A percentile compares a stretch with the other conserved stretches of the same genome.
Conservation (phyloP, 53 echinoderm and acorn worm genomes). For the Mesocentrotus franciscanus region DNA sequence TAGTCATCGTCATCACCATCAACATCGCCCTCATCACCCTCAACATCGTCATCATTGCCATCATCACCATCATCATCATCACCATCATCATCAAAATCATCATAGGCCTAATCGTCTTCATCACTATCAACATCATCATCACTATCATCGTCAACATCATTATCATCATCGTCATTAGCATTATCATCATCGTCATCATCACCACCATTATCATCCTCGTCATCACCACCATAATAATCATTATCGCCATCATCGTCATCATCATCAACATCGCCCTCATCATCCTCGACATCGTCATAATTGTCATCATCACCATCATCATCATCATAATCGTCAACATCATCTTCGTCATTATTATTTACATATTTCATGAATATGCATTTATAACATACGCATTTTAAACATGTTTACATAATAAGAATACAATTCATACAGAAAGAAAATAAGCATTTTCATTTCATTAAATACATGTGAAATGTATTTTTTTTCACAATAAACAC, state of each 20-base stretch:
- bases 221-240: background rate
- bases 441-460: no score
- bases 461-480: no score
- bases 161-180: background rate
- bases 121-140: background rate
- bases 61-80: conserved; percentile 28
- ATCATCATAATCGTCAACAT: background rate
- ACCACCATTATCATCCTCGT: background rate
- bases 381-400: no score
- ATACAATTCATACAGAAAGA: background rate
- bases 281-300: background rate
- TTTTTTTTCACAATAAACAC: no score
- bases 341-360: background rate
- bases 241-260: background rate
- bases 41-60: background rate
- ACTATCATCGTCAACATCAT: background rate
- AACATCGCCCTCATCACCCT: background rate
- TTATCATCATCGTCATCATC: background rate
- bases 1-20: background rate
- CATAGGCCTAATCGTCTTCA: background rate
- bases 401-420: background rate
- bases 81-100: background rate
- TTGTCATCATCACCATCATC: no score
- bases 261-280: conserved; percentile 13
- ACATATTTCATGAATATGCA: no score